Evolutionary conservation across 2,888 invertebrate species (phyloP), one percentile per base, ranked within the genome.

Genomic region (Caenorhabditis angaria): DNA sequence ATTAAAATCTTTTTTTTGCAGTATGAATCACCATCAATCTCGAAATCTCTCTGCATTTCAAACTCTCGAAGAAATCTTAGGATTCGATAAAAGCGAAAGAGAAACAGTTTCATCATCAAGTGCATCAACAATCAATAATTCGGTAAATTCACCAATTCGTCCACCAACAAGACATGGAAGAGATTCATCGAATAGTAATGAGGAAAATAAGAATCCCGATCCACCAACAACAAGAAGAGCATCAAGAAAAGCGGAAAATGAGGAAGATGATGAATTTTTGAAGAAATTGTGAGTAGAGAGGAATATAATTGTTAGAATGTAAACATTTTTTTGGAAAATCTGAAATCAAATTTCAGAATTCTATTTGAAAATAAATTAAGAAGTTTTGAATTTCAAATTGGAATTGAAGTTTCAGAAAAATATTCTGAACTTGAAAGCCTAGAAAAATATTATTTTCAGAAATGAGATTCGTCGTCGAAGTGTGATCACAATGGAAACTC

Each of bases 81-180:
- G 70, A 27, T 48, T 60, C 22, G 27, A 53, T 25, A 20, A 18
- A n/a, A 18, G 28, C 14, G 28, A 61, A 28, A n/a, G 29, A 28
- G 20, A 56, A 29, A 22, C 24, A 41, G 24, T 51, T 0, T 53
- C 65, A 3, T 57, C 56, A 1, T 41, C 41, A 1, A 53, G 62
- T 12, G 60, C 48, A 28, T 29, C 27, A 12, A 57, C 61, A 1
- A n/a, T 18, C 18, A 66, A 62, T 18, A 71, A 61, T 50, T 35
- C 67, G 6, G 6, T 67, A 24, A 70, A 73, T 27, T 68, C 70
- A 12, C 62, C 77, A 29, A 57, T 61, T 25, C 57, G 77, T 12
- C 77, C 77, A 20, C 77, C 73, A n/a, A 77, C 77, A 3, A 47
- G 77, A 27, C 77, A 77, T 29, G 77, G 77, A 35, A 62, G 77